Base-by-base conservation (phyloP, 1,140 invertebrate species). In the Meloidogyne floridensis region DNA sequence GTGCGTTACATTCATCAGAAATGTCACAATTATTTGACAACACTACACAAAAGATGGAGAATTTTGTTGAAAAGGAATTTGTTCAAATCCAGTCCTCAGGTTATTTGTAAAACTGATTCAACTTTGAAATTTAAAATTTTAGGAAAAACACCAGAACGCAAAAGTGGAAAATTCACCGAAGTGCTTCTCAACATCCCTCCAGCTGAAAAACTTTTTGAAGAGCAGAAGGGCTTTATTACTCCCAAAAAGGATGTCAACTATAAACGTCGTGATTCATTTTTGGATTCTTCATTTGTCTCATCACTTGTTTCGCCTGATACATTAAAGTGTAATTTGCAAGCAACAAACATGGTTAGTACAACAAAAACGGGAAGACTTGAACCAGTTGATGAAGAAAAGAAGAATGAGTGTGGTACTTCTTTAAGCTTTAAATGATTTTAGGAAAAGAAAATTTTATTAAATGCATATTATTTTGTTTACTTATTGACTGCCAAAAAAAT, bases 51-150 rank as follows among this genome's bases (percentile, higher is more conserved):
- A 83, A 42, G 6, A 81, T 76, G 20, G 86, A 85, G 51, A 15
- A 51, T 13, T 85, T 85, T 81, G 42, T 54, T 43, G 80, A 85
- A 20, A 70, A 84, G 47, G 80, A 85, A 59, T 78, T 86, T 43
- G 7, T 69, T 15, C 70, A 74, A n/a, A 47, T 83, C 18, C 72
- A 53, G 13, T 32, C 72, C 8, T 85, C 82, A 54, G 82, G 82
- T 83, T 18, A 18, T 8, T 54, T 69, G 10, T 69, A 2, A n/a
- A 77, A 82, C 11, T 10, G 42, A 47, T 20, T 81, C 42, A 32
- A 32, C 32, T 32, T 32, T 42, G 53, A 18, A 84, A 80, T 69
- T 72, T 82, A 0, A 15, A 42, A 13, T 54, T 81, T 51, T 42
- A 82, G 81, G 81, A 2, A 20, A 10, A 10, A 82, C 81, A 9